A percentile compares a stretch with the other conserved stretches of the same genome.
Conservation (phyloP, 2,797 vertebrate genomes). For the Ctenochaetus hawaiiensis region DNA sequence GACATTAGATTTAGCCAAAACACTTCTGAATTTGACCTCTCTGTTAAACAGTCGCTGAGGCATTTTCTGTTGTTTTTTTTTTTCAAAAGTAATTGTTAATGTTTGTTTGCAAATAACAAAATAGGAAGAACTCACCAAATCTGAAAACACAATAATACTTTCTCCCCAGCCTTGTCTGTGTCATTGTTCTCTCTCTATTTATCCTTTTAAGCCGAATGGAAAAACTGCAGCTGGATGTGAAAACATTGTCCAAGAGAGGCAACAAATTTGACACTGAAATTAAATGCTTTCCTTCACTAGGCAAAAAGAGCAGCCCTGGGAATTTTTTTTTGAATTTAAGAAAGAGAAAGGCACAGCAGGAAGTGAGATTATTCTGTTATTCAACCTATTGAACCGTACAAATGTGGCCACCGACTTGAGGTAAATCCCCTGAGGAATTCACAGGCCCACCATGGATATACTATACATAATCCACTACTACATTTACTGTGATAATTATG, state of each 20-base stretch:
- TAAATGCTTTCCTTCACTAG: constrained; percentile 55
- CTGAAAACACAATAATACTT: constrained; percentile 49
- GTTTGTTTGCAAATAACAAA: constrained; percentile 52
- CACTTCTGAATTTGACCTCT: constrained; percentile 7
- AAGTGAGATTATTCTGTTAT: constrained; percentile 53
- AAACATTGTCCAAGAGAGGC: constrained; percentile 73
- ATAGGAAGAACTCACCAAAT: constrained; percentile 55
- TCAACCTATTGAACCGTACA: constrained; percentile 39
- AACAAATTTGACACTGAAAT: constrained; percentile 68
- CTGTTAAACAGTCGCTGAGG: constrained; percentile 30
- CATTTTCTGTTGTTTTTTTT: constrained; percentile 32
- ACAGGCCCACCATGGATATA: constrained; percentile 7
- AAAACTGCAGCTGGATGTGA: constrained; percentile 70
- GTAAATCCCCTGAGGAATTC: constrained; percentile 38
- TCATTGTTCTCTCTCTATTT: constrained; percentile 71
- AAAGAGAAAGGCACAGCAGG: constrained; percentile 35
- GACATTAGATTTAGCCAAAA: constrained; percentile 26
- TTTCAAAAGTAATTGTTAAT: constrained; percentile 25
- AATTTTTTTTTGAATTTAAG: constrained; percentile 40
- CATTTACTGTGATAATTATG: constrained; percentile 40
- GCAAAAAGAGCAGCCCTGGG: constrained; percentile 48
- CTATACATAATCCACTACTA: constrained; percentile 22
- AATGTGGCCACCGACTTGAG: constrained; percentile 36
- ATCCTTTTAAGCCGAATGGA: constrained; percentile 66
- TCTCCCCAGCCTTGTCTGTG: constrained; percentile 59